These are phyloP conservation scores for Chymomyza fuscimana DNA, from an alignment of 2,888 invertebrate genomes.

Conservation along the genomic window DNA sequence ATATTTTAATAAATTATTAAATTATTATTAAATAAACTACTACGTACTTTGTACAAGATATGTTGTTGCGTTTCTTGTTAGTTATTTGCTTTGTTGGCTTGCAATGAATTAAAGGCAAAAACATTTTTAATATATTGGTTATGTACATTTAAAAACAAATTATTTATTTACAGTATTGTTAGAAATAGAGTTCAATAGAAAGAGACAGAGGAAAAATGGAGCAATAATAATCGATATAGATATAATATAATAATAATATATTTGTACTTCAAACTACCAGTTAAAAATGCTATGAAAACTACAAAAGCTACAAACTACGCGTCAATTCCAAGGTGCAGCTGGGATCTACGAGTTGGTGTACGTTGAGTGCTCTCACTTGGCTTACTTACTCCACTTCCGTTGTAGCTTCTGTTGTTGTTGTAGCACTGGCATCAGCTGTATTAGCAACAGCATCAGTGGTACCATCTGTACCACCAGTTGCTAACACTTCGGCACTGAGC, in stretches of 20 bases:
- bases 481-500: conserved; percentile 45
- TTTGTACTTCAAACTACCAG: conserved; percentile 2
- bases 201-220: neutral
- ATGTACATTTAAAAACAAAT: conserved; percentile 5
- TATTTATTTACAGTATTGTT: conserved; percentile 14
- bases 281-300: conserved; percentile 11
- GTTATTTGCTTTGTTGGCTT: conserved; percentile 6
- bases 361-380: conserved; percentile 14
- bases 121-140: conserved; percentile 3
- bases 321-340: conserved; percentile 3
- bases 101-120: conserved; percentile 1
- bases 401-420: conserved; percentile 2
- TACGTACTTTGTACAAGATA: conserved; percentile 52
- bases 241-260: neutral
- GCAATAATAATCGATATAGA: neutral
- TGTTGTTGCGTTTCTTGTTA: conserved; percentile 26
- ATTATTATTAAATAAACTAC: conserved; percentile 7
- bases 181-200: conserved; percentile 6
- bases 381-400: conserved; percentile 14
- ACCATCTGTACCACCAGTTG: neutral
- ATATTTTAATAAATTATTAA: neutral
- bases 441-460: conserved; percentile 14
- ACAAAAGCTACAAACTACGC: conserved; percentile 4
- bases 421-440: conserved; percentile 5
- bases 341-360: conserved; percentile 3